These are phyloP conservation scores for Xestia ashworthii DNA, from an alignment of 2,888 invertebrate species.

Conservation along the genomic window DNA sequence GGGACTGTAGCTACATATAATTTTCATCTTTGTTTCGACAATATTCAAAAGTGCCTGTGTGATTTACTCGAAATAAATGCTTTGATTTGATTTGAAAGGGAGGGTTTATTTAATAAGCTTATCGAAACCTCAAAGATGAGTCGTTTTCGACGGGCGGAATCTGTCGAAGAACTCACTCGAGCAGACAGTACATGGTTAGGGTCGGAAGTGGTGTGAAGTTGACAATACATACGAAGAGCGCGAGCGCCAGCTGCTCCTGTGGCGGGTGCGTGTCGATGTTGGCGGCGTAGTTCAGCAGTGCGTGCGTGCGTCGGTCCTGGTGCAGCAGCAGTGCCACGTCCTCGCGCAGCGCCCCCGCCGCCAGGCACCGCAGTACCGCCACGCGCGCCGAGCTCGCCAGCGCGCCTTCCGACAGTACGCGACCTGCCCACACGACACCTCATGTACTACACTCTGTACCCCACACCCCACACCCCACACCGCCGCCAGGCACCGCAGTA, in stretches of 20 bases:
- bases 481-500: no score
- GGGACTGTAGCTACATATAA: no score
- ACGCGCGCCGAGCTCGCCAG: slow-evolving; percentile 91
- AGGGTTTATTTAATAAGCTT: background rate
- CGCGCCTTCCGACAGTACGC: slow-evolving; percentile 83
- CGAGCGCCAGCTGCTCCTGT: slow-evolving; percentile 94
- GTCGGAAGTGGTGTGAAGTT: background rate
- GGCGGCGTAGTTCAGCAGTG: slow-evolving; percentile 96
- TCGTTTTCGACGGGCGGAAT: background rate
- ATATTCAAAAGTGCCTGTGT: no score
- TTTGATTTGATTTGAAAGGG: no score
- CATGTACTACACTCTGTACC: no score
- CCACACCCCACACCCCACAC: no score
- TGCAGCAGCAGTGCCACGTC: slow-evolving; percentile 97
- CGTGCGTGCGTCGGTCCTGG: slow-evolving; percentile 94
- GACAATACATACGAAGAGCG: slow-evolving; percentile 91
- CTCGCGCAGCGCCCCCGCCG: slow-evolving; percentile 95
- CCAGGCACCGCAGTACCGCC: slow-evolving; percentile 93
- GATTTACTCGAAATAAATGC: no score
- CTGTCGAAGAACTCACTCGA: background rate
- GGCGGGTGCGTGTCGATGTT: slow-evolving; percentile 93
- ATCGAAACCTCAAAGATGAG: background rate
- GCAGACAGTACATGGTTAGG: background rate
- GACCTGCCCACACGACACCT: no score
- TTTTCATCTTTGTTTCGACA: no score